Conservation (phyloP, 2,888 invertebrate genomes). For the Ophioninae sp. region DNA sequence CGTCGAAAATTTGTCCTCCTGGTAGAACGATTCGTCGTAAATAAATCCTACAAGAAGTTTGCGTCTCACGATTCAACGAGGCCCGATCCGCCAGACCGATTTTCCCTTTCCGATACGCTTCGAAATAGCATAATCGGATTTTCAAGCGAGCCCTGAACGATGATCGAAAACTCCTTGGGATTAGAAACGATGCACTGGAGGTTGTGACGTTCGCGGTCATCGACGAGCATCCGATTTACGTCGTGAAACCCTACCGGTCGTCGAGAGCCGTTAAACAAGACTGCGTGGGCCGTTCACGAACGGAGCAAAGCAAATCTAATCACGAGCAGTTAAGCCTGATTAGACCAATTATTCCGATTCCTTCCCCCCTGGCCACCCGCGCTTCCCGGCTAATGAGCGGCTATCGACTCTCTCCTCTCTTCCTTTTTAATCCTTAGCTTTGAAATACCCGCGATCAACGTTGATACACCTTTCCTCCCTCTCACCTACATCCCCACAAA, state of each 20-base stretch:
- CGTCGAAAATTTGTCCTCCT: neutral
- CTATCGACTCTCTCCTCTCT: conserved; percentile 62
- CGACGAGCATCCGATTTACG: conserved; percentile 51
- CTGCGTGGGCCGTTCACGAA: conserved; percentile 74
- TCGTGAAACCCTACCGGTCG: conserved; percentile 54
- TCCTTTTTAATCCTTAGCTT: conserved; percentile 30
- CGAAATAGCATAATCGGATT: neutral
- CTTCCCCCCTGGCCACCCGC: conserved; percentile 51
- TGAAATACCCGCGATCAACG: neutral
- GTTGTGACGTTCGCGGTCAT: conserved; percentile 7
- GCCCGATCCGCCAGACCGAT: neutral
- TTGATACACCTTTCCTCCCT: neutral
- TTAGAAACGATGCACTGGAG: conserved; percentile 55
- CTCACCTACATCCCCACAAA: no score
- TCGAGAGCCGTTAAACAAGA: conserved; percentile 69
- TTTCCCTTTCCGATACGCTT: neutral
- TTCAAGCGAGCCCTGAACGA: neutral
- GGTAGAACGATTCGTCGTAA: neutral
- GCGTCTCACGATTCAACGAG: neutral
- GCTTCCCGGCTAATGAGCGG: conserved; percentile 67
- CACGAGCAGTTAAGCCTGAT: conserved; percentile 79
- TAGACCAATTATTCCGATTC: conserved; percentile 80
- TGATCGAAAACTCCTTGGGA: neutral
- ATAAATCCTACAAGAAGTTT: neutral
- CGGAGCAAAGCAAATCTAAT: conserved; percentile 80